Base-by-base conservation (phyloP, 1,140 invertebrate species). In the Sweltsa coloradensis region DNA sequence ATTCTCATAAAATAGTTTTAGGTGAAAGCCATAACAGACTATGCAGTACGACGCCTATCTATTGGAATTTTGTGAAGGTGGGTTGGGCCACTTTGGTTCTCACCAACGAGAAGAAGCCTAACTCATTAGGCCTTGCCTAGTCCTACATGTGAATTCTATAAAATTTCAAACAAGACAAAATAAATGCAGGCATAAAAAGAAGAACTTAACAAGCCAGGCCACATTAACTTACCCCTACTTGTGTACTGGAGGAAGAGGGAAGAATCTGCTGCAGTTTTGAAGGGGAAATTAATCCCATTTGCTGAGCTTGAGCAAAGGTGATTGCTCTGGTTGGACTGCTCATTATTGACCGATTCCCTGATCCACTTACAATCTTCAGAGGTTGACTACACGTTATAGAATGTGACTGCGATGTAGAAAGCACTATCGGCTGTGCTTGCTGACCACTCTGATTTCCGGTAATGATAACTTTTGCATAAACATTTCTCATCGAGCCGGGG, bases 261-360 rank as follows among this genome's bases (percentile, higher is more conserved):
- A 79, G 55, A 50, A 72, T 66, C 49, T 75, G 68, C 61, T 64
- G 71, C 34, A 69, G 64, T 63, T 71, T 74, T 18, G 66, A 63
- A 24, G 68, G 57, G 19, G 72, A 62, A 13, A 80, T 49, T 40
- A 80, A 59, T 25, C 78, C 77, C 71, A 80, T 75, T 62, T 79
- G 75, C 55, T 79, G 75, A 11, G 77, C 77, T 60, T 82, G 79
- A 47, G 75, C 74, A 37, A 83, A 64, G 7, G 77, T 83, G 36
- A 83, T 76, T 11, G 79, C 63, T 70, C 83, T 85, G 29, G 75
- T 72, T 9, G 77, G 73, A 52, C 64, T 71, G 13, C 52, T 44
- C 16, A 55, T 18, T 19, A 57, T 42, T 25, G 52, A 51, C n/a
- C 36, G 37, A 11, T 46, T 34, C 3, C 41, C 47, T 19, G 43